These are phyloP conservation scores for Beroe forskalii DNA, from an alignment of 37 sponge, comb jelly and placozoan genomes.

Conservation along the genomic window DNA sequence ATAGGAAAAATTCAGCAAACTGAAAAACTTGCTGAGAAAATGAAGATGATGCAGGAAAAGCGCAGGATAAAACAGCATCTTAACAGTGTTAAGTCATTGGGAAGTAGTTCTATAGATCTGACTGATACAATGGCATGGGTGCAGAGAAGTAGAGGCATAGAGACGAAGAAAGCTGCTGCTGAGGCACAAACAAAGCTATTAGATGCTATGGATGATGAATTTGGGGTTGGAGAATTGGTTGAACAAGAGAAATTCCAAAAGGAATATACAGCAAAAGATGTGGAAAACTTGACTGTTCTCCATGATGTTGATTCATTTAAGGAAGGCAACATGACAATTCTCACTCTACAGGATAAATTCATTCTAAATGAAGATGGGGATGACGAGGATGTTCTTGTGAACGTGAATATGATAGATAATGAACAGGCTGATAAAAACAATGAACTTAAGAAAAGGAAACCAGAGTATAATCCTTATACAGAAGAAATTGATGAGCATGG, in stretches of 20 bases:
- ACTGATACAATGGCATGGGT: conserved; percentile 75
- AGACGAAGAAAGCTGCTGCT: conserved; percentile 77
- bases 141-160: conserved; percentile 66
- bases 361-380: conserved; percentile 77
- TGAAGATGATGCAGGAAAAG: conserved; percentile 63
- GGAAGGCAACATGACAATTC: conserved; percentile 73
- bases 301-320: conserved; percentile 72
- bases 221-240: conserved; percentile 78
- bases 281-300: conserved; percentile 74
- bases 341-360: conserved; percentile 77
- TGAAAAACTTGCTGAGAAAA: conserved; percentile 47
- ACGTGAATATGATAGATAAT: conserved; percentile 81
- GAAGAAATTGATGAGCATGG: conserved; percentile 86
- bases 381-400: conserved; percentile 76
- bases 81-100: conserved; percentile 57
- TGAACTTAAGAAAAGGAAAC: conserved; percentile 71
- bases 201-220: conserved; percentile 89
- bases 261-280: conserved; percentile 69
- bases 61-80: conserved; percentile 58
- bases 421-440: conserved; percentile 78
- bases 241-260: conserved; percentile 48
- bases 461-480: conserved; percentile 79
- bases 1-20: conserved; percentile 69
- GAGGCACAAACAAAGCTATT: conserved; percentile 75
- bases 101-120: conserved; percentile 9